Evolutionary conservation across 1,140 invertebrate genomes (phyloP), one percentile per base, ranked within the genome.

Genomic region (Lordiphosa collinella): DNA sequence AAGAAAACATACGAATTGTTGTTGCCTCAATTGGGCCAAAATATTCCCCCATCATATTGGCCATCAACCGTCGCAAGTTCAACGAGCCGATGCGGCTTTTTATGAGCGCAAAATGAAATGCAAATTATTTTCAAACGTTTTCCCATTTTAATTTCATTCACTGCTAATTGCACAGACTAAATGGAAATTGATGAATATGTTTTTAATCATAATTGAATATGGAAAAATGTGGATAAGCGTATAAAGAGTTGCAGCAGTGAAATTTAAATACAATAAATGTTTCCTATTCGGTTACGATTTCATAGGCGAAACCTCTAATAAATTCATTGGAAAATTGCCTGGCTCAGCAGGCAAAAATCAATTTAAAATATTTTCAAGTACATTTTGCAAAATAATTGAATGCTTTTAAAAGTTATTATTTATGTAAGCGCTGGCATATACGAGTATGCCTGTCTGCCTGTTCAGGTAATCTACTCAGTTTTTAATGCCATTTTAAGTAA

Each of bases 341-440:
- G 18, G 36, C n/a, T 22, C 34, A 25, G 34, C 44, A 14, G 40
- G 18, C 37, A 37, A 37, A 51, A 64, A 54, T 48, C 14, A 22
- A 63, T 49, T 52, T 52, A 13, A 43, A 82, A 72, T 46, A 36
- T 56, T 84, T 82, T 82, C 76, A 82, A 82, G 78, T 82, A 72
- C 53, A 68, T 82, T 76, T 84, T 61, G 76, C 49, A 55, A 62
- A 51, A 37, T 61, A 84, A 82, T 76, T 76, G 71, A 55, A 52
- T 61, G 62, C 48, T 55, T 66, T 70, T 56, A 52, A 66, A 35
- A 29, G 8, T 29, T 8, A 29, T 29, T 8, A 29, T 29, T 29
- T 29, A 29, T 29, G 25, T 2, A 29, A 29, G n/a, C 6, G 25
- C 8, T 29, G 1, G 5, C 25, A 29, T 22, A 29, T 29, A n/a